Evolutionary conservation across 2,113 vertebrate genomes (phyloP), one percentile per base, ranked within the genome.

Genomic region (Psilopsiagon aurifrons): DNA sequence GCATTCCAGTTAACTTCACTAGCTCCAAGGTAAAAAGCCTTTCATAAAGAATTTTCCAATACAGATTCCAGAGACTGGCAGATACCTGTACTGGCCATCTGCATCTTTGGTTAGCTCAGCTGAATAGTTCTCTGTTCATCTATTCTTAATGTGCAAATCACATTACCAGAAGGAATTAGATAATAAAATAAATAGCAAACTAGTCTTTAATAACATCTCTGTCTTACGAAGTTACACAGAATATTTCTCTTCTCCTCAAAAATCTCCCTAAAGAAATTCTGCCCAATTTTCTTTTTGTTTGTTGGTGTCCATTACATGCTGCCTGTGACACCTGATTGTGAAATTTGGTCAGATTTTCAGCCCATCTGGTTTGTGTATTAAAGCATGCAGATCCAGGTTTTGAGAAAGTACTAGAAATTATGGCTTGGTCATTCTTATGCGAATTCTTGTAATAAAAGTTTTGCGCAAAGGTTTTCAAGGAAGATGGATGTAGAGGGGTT

Each of bases 71-170:
- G 60, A 88, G 46, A 92, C 64, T 83, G 68, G 68, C 51, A 90
- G 63, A 83, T 77, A 92, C 93, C 85, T 83, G n/a, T 47, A 83
- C 28, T 44, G 91, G 85, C 63, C 92, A 93, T 83, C 94, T 95
- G 93, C 8, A 5, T 77, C 92, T 94, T 83, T 27, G n/a, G 55
- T 70, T 90, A 86, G 71, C 71, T 92, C 68, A 88, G 63, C n/a
- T 90, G 75, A 87, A 83, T 67, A 67, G 67, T 43, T 93, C 68
- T 94, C 71, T 93, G 46, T 83, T 94, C 76, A 90, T 96, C 55
- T 92, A 88, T 86, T 94, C 94, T 92, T 92, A 78, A 96, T 51
- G 60, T 81, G 71, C 29, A 7, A 86, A 96, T 73, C 63, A 88
- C 79, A 92, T 52, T 70, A 94, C 46, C 67, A 74, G 83, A 88